phyloP scores from a whole-genome alignment of 2,113 vertebrate species.

The Dicrurus megarhynchus region DNA sequence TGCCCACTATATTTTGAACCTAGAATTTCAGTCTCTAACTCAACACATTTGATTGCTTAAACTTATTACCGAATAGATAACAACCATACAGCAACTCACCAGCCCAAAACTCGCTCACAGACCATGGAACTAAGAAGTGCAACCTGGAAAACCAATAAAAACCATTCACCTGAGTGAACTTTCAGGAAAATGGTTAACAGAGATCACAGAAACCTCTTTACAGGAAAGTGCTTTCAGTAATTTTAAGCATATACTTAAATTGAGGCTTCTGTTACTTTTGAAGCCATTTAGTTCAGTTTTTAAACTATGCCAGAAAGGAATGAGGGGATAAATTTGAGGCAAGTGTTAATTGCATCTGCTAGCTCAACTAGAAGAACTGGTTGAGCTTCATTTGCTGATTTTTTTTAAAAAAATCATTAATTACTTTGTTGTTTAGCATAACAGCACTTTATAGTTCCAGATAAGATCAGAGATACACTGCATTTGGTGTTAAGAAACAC shows the following conservation, averaged over 20 bases:
- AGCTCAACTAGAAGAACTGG: conserved; percentile 33
- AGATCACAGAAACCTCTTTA: not conserved
- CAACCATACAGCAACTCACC: not conserved
- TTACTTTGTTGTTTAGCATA: conserved; percentile 32
- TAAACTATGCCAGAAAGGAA: not conserved
- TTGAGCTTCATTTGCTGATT: conserved; percentile 8
- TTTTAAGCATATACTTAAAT: not conserved
- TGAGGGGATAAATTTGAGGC: not conserved
- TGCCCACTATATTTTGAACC: not conserved
- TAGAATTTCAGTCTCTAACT: not conserved
- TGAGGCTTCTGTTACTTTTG: not conserved
- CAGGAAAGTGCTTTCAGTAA: not conserved
- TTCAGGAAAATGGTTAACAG: not conserved
- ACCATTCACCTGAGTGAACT: not conserved
- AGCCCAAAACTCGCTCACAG: not conserved
- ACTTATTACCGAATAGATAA: not conserved
- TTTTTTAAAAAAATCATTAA: not conserved
- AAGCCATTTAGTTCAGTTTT: not conserved
- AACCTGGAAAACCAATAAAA: not conserved
- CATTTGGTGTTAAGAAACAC: not conserved
- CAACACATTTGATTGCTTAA: not conserved
- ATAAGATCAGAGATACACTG: conserved; percentile 25
- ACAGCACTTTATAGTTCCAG: not conserved
- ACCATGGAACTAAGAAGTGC: not conserved
- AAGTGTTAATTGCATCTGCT: not conserved